A percentile compares a stretch with the other conserved stretches of the same genome.
These are phyloP conservation scores for Limnephilus marmoratus DNA, from an alignment of 2,888 invertebrate species.

Conservation along the genomic window DNA sequence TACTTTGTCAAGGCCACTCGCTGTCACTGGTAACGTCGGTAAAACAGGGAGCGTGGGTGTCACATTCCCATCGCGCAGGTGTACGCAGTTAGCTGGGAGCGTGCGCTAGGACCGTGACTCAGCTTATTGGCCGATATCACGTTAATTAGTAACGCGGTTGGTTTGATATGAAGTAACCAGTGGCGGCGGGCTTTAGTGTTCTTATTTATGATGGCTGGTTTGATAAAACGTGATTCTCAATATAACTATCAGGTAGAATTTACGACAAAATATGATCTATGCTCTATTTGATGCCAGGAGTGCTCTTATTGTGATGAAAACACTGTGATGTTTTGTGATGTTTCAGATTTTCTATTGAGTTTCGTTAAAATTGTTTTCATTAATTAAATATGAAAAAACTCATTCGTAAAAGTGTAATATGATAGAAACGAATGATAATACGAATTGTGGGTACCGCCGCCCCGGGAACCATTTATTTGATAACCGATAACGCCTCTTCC, in stretches of 20 bases:
- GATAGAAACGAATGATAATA: no score
- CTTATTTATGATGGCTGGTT: neutral
- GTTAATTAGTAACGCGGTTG: slow-evolving; percentile 59
- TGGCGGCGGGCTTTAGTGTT: neutral
- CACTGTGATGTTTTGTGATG: no score
- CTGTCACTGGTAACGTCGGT: slow-evolving; percentile 46
- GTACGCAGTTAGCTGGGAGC: slow-evolving; percentile 49
- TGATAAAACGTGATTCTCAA: neutral
- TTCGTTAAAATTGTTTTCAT: no score
- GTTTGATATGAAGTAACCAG: slow-evolving; percentile 43
- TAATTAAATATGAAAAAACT: no score
- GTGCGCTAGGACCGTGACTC: slow-evolving; percentile 58
- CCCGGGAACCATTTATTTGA: no score
- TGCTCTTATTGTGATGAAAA: no score
- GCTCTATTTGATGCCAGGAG: no score
- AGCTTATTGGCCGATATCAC: slow-evolving; percentile 53
- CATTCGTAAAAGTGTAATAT: no score
- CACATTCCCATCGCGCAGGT: slow-evolving; percentile 59
- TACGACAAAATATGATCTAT: neutral
- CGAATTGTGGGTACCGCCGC: no score
- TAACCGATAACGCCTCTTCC: no score
- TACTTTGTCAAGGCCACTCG: slow-evolving; percentile 41
- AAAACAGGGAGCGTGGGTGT: slow-evolving; percentile 44
- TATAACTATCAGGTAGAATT: neutral
- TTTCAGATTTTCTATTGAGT: no score